These are phyloP conservation scores for Stenurella melanura DNA, from an alignment of 2,888 invertebrate species.

Conservation along the genomic window DNA sequence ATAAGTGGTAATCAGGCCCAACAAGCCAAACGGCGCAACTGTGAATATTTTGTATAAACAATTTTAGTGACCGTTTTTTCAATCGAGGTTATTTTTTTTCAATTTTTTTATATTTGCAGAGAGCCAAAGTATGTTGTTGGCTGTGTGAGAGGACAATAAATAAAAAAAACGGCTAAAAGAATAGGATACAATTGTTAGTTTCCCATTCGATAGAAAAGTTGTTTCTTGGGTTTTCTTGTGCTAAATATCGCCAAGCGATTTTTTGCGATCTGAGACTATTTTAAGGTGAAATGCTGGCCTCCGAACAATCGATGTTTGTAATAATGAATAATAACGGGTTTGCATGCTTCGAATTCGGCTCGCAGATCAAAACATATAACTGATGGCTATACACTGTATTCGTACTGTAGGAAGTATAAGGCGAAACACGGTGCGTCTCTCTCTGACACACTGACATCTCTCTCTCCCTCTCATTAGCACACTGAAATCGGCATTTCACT, in stretches of 20 bases:
- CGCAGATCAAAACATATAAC: conserved; percentile 61
- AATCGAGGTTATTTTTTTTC: no score
- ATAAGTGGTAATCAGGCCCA: no score
- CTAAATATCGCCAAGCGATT: neutral
- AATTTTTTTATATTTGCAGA: no score
- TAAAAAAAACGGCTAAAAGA: no score
- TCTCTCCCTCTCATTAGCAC: conserved; percentile 65
- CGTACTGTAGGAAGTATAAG: conserved; percentile 52
- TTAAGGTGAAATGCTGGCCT: conserved; percentile 48
- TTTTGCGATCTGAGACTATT: conserved; percentile 50
- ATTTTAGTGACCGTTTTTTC: no score
- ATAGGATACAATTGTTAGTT: no score
- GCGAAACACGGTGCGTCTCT: conserved; percentile 50
- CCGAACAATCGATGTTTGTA: conserved; percentile 58
- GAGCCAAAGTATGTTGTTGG: no score
- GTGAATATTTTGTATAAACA: no score
- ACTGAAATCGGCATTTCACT: conserved; percentile 69
- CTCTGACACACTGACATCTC: conserved; percentile 64
- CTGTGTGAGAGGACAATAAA: no score
- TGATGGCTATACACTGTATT: conserved; percentile 57
- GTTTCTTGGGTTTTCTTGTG: no score
- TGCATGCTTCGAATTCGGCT: conserved; percentile 60
- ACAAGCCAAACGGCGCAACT: no score
- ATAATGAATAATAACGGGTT: conserved; percentile 62
- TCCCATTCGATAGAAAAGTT: no score